These are phyloP conservation scores for Dendrophyllia cribrosa DNA, from an alignment of 64 coral and sea anemone genomes.

Conservation along the genomic window DNA sequence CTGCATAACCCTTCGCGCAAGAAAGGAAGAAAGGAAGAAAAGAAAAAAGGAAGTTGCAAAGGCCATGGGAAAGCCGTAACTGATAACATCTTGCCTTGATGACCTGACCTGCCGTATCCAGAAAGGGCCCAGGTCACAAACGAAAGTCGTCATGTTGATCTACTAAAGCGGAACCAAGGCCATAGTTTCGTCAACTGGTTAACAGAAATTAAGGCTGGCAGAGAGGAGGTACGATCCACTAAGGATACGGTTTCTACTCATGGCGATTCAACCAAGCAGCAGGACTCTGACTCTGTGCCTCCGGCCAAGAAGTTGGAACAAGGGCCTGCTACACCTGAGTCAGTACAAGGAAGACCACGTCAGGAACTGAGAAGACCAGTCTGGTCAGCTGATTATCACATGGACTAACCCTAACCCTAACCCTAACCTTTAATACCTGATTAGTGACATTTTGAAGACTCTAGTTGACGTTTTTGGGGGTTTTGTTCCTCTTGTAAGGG, in stretches of 20 bases:
- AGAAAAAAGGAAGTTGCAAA: constrained; percentile 43
- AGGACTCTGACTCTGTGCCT: not conserved
- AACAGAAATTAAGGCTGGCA: too few species aligned
- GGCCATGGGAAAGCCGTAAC: constrained; percentile 8
- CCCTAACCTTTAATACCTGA: not conserved
- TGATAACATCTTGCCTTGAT: constrained; percentile 2
- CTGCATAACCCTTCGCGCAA: constrained; percentile 40
- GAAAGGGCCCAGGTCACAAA: not conserved
- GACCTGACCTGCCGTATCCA: constrained; percentile 61
- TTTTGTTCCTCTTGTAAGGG: too few species aligned
- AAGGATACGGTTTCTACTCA: not conserved
- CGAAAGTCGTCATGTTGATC: constrained; percentile 51
- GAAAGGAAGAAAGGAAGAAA: constrained; percentile 54
- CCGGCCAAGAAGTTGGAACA: not conserved
- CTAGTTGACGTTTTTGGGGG: not conserved
- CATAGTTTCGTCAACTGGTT: constrained; percentile 14
- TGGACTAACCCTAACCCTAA: not conserved
- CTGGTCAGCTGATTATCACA: not conserved
- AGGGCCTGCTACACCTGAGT: not conserved
- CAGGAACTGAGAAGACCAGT: not conserved
- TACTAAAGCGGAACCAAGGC: constrained; percentile 25
- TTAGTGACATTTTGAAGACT: too few species aligned
- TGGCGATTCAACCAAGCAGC: not conserved
- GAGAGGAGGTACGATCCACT: not conserved
- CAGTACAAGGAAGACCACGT: not conserved